Conservation (phyloP, 2,113 vertebrate species). For the Narcine bancroftii region DNA sequence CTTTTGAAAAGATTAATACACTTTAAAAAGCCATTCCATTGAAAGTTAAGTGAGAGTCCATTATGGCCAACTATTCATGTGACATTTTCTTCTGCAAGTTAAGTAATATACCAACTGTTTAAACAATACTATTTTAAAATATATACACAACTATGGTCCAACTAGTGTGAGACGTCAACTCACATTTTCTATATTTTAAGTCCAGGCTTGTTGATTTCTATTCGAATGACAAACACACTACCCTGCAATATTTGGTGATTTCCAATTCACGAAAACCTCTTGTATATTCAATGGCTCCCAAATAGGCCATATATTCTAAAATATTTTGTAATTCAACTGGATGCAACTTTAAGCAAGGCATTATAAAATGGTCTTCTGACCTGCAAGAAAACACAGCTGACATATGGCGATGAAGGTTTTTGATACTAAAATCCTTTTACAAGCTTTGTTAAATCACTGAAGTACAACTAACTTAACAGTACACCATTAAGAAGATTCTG, state of each 20-base stretch:
- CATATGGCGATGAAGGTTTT: background rate
- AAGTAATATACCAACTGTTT: too few relatives aligned
- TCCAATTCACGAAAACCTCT: background rate
- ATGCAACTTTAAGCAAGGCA: background rate
- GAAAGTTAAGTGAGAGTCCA: background rate
- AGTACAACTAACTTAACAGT: background rate
- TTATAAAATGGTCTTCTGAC: background rate
- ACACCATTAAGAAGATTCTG: constrained; percentile 33
- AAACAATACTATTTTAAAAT: too few relatives aligned
- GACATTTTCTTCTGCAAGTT: too few relatives aligned
- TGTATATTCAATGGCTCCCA: background rate
- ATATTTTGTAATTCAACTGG: background rate
- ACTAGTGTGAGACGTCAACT: background rate
- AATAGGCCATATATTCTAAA: background rate
- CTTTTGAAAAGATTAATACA: background rate
- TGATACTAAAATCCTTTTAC: constrained; percentile 17
- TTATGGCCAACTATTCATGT: too few relatives aligned
- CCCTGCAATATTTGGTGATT: background rate
- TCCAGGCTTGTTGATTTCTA: background rate
- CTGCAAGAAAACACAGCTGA: background rate
- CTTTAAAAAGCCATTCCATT: background rate
- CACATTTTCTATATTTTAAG: background rate
- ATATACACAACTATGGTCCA: background rate
- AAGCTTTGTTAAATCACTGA: background rate
- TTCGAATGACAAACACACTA: background rate